Evolutionary conservation across 2,888 invertebrate species (phyloP), one percentile per base, ranked within the genome.

Genomic region (Nephrocerus scutellatus): DNA sequence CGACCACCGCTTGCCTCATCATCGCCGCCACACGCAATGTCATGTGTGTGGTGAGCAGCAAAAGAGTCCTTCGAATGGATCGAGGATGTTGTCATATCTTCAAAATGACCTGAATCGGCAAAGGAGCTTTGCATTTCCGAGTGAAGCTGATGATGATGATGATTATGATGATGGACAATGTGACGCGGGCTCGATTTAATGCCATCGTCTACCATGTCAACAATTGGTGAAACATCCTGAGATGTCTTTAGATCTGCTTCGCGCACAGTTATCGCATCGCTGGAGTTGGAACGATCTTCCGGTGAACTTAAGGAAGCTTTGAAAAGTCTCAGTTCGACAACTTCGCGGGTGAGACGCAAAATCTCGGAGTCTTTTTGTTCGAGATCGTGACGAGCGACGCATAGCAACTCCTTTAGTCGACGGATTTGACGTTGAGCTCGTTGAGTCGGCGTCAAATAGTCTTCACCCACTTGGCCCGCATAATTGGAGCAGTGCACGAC

Each of bases 391-490:
- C 80, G 80, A 8, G 86, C 84, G 52, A 83, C 80, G 46, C 74
- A 75, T 30, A 88, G 72, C 5, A 86, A 68, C 42, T 75, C 74
- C 70, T 84, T 81, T 16, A 89, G 75, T 41, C 82, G 77, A 44
- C 82, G 75, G 23, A 90, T 80, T 65, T 88, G 86, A 51, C 80
- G 74, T 56, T 86, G 83, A 8, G 87, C 87, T 44, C 89, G 72
- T 63, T 90, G 90, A 2, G 89, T 90, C 10, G 90, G 90, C 35
- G 90, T 90, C 41, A 89, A 73, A 65, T 90, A 90, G 56, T 88
- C 85, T 44, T 86, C 82, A 29, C 81, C 83, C 32, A 83, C 80
- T 32, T 80, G 77, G 2, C 81, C 82, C 5, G 81, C 79, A 62
- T 84, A 82, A 49, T 84, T 80, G 36, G 85, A 84, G 63, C 89